Base-by-base conservation (phyloP, 2,888 invertebrate genomes). In the Zeuzera pyrina region DNA sequence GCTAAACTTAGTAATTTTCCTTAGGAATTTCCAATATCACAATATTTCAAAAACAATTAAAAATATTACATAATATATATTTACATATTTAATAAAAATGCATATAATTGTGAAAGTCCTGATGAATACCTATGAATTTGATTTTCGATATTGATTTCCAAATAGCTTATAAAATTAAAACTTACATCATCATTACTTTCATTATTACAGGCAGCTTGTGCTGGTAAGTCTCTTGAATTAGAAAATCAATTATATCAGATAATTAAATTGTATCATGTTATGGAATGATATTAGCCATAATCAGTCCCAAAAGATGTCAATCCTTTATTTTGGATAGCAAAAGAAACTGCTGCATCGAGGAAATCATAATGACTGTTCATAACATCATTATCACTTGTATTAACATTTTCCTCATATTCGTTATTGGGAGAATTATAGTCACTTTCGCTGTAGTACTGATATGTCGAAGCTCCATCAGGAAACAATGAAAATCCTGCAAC, bases 291-390 rank as follows among this genome's bases (percentile, higher is more conserved):
- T 72, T 81, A 83, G 44, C 76, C 77, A 57, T 78, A 79, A 36
- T 76, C 78, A 30, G 65, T 68, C 7, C 72, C 73, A 49, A 77
- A 76, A 15, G 83, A 83, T 12, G 86, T 88, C 22, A 91, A 70
- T 15, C 91, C 91, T 66, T 91, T 91, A 57, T 89, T 89, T 57
- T 89, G 87, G 42, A 91, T 91, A 16, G 91, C 91, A 50, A 87
- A 89, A 25, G 88, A 84, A n/a, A 91, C 89, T n/a, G 91, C 91
- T 30, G 88, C 84, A 68, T 89, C 89, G 43, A 91, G 66, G 52
- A 91, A 88, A 52, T 90, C 88, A 58, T 67, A 78, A 42, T 79
- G 69, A 51, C 53, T 57, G 10, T 44, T 46, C n/a, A n/a, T n/a
- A 33, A 49, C 47, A 30, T 53, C 47, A 46, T 54, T 58, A n/a